Evolutionary conservation across 2,797 vertebrate genomes (phyloP).

Genomic region (Danionella dracula): DNA sequence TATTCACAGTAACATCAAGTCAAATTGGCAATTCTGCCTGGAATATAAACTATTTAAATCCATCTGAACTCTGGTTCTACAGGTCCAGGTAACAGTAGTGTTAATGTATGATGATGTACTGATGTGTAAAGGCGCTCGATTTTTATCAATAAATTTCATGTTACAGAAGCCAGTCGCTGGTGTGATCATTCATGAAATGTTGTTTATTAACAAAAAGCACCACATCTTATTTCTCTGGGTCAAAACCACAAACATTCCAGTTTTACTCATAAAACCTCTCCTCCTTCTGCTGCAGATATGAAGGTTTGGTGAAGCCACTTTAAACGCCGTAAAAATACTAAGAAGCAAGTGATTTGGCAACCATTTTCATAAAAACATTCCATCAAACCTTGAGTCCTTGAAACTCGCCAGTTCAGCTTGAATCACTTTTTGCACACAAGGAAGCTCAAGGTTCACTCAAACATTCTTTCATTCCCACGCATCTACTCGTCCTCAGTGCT

Average conservation of each 20-base stretch:
- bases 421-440: slow-evolving; percentile 9
- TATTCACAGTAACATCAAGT: slow-evolving; percentile 15
- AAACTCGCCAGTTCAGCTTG: not conserved
- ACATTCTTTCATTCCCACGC: not conserved
- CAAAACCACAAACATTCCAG: not conserved
- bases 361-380: slow-evolving; percentile 17
- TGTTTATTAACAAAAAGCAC: no score
- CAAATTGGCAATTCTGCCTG: not conserved
- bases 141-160: not conserved
- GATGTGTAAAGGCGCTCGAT: not conserved
- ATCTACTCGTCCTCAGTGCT: slow-evolving; percentile 58
- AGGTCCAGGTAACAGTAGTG: slow-evolving; percentile 20
- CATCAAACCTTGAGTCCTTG: slow-evolving; percentile 13
- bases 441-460: not conserved
- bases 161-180: not conserved
- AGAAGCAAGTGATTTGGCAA: slow-evolving; percentile 14
- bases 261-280: not conserved
- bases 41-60: not conserved
- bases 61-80: slow-evolving; percentile 8
- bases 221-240: not conserved
- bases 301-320: slow-evolving; percentile 1
- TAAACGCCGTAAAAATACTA: slow-evolving; percentile 13
- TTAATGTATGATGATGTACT: slow-evolving; percentile 3
- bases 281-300: not conserved
- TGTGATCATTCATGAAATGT: not conserved